Conservation (phyloP, 1,140 invertebrate species). For the Brachionus paranguensis region DNA sequence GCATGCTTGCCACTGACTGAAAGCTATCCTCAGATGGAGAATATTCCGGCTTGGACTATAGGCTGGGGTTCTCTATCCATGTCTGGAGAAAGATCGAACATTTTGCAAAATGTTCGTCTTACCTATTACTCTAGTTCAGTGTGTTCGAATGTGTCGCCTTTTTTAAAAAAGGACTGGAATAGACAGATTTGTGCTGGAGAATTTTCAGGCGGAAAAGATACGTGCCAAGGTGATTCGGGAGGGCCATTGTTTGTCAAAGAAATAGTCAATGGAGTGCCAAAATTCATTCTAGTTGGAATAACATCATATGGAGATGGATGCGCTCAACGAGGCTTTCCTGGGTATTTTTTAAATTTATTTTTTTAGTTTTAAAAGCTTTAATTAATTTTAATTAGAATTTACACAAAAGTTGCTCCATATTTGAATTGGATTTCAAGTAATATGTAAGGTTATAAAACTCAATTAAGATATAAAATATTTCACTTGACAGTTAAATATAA, state of each 20-base stretch:
- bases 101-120: neutral
- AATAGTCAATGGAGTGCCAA: neutral
- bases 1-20: conserved; percentile 7
- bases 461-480: too few species aligned
- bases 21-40: neutral
- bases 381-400: conserved; percentile 1
- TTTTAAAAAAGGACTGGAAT: neutral
- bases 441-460: neutral
- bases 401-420: conserved; percentile 8
- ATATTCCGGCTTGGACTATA: neutral
- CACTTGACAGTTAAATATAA: too few species aligned
- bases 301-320: conserved; percentile 39
- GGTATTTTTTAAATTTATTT: neutral
- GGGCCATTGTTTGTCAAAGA: conserved; percentile 17
- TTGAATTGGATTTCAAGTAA: conserved; percentile 1
- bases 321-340: neutral
- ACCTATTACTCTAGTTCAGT: neutral
- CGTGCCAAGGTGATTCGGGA: conserved; percentile 39
- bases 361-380: neutral
- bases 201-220: conserved; percentile 6
- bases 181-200: conserved; percentile 35
- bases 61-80: neutral
- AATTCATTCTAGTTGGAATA: conserved; percentile 25
- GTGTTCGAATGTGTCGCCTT: neutral
- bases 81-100: neutral